Evolutionary conservation across 1,140 invertebrate species (phyloP).

Genomic region (Dendrolimus punctatus): DNA sequence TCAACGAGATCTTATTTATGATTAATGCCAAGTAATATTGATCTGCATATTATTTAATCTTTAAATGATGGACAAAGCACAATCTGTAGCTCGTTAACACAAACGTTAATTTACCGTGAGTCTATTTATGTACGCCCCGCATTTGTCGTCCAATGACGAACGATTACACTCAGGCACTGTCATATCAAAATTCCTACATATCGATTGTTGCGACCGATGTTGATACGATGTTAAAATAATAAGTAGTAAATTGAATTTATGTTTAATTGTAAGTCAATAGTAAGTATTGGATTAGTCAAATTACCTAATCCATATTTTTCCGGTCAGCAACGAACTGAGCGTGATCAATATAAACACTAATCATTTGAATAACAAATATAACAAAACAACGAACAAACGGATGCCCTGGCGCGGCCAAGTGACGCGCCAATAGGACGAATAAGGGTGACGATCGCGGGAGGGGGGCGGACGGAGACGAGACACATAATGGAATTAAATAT

Average conservation of each 20-base stretch:
- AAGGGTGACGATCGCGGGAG: conserved; percentile 29
- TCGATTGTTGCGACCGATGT: background rate
- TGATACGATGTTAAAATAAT: too few species aligned
- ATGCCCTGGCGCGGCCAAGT: conserved; percentile 52
- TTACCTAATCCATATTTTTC: conserved; percentile 33
- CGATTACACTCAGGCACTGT: conserved; percentile 2
- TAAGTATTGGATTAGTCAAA: conserved; percentile 4
- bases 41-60: too few species aligned
- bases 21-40: too few species aligned
- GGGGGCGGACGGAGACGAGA: conserved; percentile 54
- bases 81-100: conserved; percentile 40
- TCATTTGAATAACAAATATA: conserved; percentile 60
- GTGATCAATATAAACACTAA: conserved; percentile 32
- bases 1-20: too few species aligned
- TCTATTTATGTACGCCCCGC: conserved; percentile 60
- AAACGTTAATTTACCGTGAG: conserved; percentile 44
- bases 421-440: conserved; percentile 52
- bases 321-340: conserved; percentile 29
- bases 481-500: conserved; percentile 67
- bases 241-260: too few species aligned
- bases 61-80: too few species aligned
- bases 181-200: background rate
- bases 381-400: conserved; percentile 52
- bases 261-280: background rate
- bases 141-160: conserved; percentile 62